phyloP scores from a whole-genome alignment of 2,797 vertebrate species.

The Poecilia wingei region DNA sequence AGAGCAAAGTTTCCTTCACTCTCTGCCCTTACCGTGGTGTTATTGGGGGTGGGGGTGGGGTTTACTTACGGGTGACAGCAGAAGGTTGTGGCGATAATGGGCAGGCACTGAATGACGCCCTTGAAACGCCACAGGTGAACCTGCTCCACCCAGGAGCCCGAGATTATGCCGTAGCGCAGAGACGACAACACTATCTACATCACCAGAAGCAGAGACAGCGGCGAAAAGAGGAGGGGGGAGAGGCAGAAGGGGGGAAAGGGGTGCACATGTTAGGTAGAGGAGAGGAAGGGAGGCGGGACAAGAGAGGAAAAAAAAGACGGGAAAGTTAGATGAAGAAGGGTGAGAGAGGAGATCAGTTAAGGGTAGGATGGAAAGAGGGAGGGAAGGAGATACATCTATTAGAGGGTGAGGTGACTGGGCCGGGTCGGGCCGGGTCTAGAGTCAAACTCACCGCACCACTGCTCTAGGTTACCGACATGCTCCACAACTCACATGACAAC shows the following conservation, averaged over 20 bases:
- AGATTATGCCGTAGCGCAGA: slow-evolving; percentile 84
- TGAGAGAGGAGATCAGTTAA: slow-evolving; percentile 28
- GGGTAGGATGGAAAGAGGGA: slow-evolving; percentile 53
- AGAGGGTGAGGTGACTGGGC: slow-evolving; percentile 69
- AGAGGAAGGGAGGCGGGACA: slow-evolving; percentile 15
- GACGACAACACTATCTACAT: slow-evolving; percentile 83
- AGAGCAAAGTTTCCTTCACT: slow-evolving; percentile 46
- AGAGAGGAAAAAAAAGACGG: slow-evolving; percentile 10
- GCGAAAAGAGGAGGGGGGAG: slow-evolving; percentile 40
- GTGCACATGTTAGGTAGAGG: slow-evolving; percentile 42
- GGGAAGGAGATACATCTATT: slow-evolving; percentile 75
- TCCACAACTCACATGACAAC: slow-evolving; percentile 31
- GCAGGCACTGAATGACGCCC: slow-evolving; percentile 82
- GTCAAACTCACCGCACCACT: slow-evolving; percentile 59
- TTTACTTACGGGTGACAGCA: slow-evolving; percentile 85
- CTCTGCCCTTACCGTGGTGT: slow-evolving; percentile 46
- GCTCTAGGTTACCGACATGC: slow-evolving; percentile 48
- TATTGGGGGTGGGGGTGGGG: slow-evolving; percentile 39
- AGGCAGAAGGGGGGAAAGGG: background rate
- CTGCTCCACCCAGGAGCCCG: slow-evolving; percentile 81
- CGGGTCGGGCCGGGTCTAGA: slow-evolving; percentile 53
- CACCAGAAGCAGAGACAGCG: slow-evolving; percentile 59
- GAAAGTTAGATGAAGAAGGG: slow-evolving; percentile 9
- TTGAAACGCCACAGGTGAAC: slow-evolving; percentile 80
- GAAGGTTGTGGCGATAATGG: slow-evolving; percentile 82